Evolutionary conservation across 2,113 vertebrate genomes (phyloP).

Genomic region (Zapus hudsonius): DNA sequence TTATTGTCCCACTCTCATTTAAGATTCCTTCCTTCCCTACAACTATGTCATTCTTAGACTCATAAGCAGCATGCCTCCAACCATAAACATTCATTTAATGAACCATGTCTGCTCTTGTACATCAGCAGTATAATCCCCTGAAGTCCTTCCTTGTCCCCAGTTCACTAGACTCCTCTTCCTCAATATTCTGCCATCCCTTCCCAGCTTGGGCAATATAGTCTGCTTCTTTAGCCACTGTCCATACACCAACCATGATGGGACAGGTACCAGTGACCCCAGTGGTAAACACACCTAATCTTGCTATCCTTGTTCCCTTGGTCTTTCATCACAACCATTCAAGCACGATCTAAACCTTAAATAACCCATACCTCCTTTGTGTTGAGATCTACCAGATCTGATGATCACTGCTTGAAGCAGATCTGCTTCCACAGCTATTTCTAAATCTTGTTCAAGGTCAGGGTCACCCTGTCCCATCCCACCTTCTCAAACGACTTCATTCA

Average conservation of each 20-base stretch:
- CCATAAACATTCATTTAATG: slow-evolving; percentile 4
- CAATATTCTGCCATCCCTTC: background rate
- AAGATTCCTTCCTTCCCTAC: background rate
- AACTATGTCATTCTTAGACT: background rate
- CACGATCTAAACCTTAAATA: background rate
- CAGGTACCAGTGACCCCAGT: background rate
- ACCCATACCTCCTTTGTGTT: background rate
- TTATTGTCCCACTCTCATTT: background rate
- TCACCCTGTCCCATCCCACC: background rate
- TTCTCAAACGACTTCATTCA: slow-evolving; percentile 26
- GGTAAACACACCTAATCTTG: background rate
- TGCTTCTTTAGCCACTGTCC: background rate
- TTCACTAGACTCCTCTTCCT: background rate
- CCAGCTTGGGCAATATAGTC: background rate
- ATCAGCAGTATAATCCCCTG: background rate
- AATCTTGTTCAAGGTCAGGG: slow-evolving; percentile 47
- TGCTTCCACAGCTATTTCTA: background rate
- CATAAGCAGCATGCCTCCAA: background rate
- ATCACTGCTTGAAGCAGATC: slow-evolving; percentile 33
- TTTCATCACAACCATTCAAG: slow-evolving; percentile 27
- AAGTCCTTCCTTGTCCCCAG: background rate
- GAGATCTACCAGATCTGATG: background rate
- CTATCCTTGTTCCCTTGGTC: slow-evolving; percentile 32
- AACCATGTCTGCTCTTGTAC: background rate
- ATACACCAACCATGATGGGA: background rate